Base-by-base conservation (phyloP, 2,888 invertebrate genomes). In the Heliconius charithonia region DNA sequence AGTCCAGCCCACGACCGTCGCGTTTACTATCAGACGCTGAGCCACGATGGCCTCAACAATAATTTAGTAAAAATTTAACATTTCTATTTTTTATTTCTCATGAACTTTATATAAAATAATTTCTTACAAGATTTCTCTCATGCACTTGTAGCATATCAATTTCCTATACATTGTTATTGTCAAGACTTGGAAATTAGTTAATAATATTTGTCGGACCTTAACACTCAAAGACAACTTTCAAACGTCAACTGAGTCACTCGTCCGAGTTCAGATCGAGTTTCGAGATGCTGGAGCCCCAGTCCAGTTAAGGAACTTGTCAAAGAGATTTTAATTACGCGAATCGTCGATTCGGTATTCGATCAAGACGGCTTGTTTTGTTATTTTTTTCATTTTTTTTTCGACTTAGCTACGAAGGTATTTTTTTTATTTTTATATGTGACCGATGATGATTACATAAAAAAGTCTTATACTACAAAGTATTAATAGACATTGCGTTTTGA, bases 251-350 rank as follows among this genome's bases (percentile, higher is more conserved):
- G 66, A 77, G 65, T 51, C 25, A 65, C 37, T 56, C 51, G 12
- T 72, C 72, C 56, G 71, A 72, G 25, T 27, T 59, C 32, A 72
- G 72, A 56, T 77, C 66, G 59, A 37, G 45, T 78, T 73, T 74
- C 27, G 62, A 74, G 59, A 62, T 65, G 74, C 63, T 74, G 63
- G 22, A 74, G 63, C 25, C 73, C 51, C 45, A 62, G 45, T 45
- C 67, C 73, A 59, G 67, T 74, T 74, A 73, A 73, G 41, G 67
- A 78, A 78, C 77, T 74, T 73, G 45, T 74, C 77, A 73, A 73
- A 73, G 72, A 56, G 77, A 63, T 77, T 79, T 79, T 77, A 77
- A 79, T 79, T 79, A 79, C 67, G 41, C 76, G 72, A 67, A 65
- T 66, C 67, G 73, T 62, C 37, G 32, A 62, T 69, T 76, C 79